Evolutionary conservation across 2,888 invertebrate genomes (phyloP).

Genomic region (Pinctada fucata): DNA sequence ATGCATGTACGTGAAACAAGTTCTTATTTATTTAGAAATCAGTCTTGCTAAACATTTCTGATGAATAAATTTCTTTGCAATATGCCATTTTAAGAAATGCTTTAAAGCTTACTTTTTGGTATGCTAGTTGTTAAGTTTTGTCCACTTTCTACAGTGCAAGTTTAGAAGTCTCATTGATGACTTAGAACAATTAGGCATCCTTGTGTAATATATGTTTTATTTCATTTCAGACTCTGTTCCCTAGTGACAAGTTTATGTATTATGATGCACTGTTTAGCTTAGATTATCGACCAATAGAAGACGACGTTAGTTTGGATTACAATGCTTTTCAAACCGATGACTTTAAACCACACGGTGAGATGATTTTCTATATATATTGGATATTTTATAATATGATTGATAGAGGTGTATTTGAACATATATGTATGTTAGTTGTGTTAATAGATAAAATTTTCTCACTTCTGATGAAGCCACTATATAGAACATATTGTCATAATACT

Average conservation of each 20-base stretch:
- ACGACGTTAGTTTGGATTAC: slow-evolving; percentile 87
- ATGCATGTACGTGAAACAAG: no score
- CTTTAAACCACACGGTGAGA: slow-evolving; percentile 91
- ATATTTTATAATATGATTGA: neutral
- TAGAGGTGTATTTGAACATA: neutral
- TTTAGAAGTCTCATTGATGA: no score
- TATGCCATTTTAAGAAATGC: no score
- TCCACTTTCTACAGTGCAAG: no score
- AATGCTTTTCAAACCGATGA: slow-evolving; percentile 89
- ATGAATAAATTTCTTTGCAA: no score
- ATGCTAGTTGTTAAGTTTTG: no score
- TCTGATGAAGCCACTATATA: neutral
- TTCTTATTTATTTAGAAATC: no score
- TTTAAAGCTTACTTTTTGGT: no score
- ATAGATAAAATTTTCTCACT: neutral
- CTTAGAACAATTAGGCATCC: no score
- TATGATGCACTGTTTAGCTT: slow-evolving; percentile 85
- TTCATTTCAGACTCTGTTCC: slow-evolving; percentile 84
- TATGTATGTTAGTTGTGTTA: neutral
- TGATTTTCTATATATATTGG: neutral
- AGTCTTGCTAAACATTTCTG: no score
- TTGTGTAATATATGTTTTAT: neutral
- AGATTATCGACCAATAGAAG: slow-evolving; percentile 90
- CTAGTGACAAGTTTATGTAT: slow-evolving; percentile 90
- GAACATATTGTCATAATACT: no score